Evolutionary conservation across 30 jellyfish, hydroid and myxozoan genomes (phyloP).

Genomic region (Chrysaora quinquecirrha): DNA sequence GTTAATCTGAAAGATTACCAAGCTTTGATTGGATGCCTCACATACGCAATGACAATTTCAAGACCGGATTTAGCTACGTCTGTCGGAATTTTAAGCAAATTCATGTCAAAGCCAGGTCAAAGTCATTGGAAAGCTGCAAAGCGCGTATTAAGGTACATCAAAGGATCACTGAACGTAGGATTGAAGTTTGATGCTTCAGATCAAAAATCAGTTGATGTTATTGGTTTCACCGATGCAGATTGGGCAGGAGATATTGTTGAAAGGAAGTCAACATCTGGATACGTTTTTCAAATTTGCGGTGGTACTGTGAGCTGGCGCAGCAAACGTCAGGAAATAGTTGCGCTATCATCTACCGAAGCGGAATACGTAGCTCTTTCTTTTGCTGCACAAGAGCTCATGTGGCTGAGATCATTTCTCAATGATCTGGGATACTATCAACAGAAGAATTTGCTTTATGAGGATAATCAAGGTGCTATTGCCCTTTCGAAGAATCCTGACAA

Average conservation of each 20-base stretch:
- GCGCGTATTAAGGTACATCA: slow-evolving; percentile 46
- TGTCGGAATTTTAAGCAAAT: not conserved
- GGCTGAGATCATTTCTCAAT: slow-evolving; percentile 27
- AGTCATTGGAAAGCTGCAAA: slow-evolving; percentile 39
- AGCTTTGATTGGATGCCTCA: slow-evolving; percentile 38
- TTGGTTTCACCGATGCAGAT: slow-evolving; percentile 44
- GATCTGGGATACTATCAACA: slow-evolving; percentile 31
- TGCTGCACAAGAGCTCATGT: slow-evolving; percentile 46
- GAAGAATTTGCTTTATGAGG: slow-evolving; percentile 11
- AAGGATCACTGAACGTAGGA: slow-evolving; percentile 42
- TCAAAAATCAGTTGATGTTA: slow-evolving; percentile 5
- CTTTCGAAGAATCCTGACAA: slow-evolving; percentile 40
- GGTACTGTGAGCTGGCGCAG: slow-evolving; percentile 51
- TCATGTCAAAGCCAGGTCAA: slow-evolving; percentile 32
- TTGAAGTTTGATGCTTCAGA: slow-evolving; percentile 31
- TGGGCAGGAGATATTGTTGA: slow-evolving; percentile 49
- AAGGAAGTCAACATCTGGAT: slow-evolving; percentile 34
- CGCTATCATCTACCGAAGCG: slow-evolving; percentile 51
- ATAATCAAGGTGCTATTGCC: slow-evolving; percentile 28
- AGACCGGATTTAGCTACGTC: slow-evolving; percentile 44
- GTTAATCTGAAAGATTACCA: slow-evolving; percentile 14
- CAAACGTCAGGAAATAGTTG: slow-evolving; percentile 29
- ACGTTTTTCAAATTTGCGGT: slow-evolving; percentile 18
- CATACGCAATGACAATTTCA: slow-evolving; percentile 38
- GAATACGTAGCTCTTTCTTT: slow-evolving; percentile 28